Evolutionary conservation across 2,797 vertebrate genomes (phyloP).

Genomic region (Bucorvus abyssinicus): DNA sequence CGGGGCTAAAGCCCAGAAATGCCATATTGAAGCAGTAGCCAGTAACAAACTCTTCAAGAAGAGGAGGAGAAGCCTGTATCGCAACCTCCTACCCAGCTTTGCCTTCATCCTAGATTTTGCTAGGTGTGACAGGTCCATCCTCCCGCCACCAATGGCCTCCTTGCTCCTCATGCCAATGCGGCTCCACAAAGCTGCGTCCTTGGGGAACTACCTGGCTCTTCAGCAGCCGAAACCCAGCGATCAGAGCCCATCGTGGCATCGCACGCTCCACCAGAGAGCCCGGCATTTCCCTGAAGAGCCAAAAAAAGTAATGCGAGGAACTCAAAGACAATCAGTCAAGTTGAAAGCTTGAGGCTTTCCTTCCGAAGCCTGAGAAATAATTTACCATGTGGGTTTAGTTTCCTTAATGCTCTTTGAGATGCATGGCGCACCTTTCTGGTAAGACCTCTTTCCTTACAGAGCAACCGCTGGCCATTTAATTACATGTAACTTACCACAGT

Average conservation of each 20-base stretch:
- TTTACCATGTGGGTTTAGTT: neutral
- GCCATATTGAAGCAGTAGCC: accelerated
- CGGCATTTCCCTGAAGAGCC: neutral
- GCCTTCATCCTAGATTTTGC: neutral
- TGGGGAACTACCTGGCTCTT: neutral
- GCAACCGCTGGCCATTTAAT: neutral
- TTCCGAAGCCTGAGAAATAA: neutral
- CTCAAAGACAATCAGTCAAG: neutral
- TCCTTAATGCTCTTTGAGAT: neutral
- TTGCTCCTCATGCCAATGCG: neutral
- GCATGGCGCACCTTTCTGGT: neutral
- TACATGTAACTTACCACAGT: neutral
- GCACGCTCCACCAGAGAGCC: neutral
- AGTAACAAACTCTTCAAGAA: neutral
- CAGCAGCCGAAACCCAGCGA: neutral
- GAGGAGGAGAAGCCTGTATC: neutral
- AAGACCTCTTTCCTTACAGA: neutral
- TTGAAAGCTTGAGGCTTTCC: neutral
- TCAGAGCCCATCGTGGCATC: accelerated
- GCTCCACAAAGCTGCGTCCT: neutral
- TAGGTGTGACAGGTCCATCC: neutral
- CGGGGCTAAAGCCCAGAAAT: neutral
- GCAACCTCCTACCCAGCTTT: neutral
- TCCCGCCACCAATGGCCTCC: neutral
- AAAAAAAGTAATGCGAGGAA: neutral